Evolutionary conservation across 53 echinoderm and acorn worm species (phyloP), one percentile per base, ranked within the genome.

Genomic region (Holothuria leucospilota): DNA sequence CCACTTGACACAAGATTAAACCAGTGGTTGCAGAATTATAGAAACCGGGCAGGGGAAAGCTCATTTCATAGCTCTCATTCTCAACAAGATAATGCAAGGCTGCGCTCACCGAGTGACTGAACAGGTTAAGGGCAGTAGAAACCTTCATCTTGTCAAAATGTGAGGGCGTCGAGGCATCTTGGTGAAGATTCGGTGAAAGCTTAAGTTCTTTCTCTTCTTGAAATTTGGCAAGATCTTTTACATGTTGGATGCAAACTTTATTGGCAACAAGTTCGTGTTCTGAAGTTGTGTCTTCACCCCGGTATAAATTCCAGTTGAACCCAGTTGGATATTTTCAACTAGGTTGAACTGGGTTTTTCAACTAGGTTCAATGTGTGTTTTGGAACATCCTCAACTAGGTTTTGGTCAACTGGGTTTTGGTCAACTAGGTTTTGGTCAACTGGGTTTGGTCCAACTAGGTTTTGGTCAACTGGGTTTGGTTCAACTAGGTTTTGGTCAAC

Each of bases 81-180:
- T 84, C 67, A 5, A 78, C 91, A 29, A 91, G 52, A 68, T 88
- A 88, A 24, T 14, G 20, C 18, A 91, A 24, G 0, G 79, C 87
- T 20, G 65, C 59, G 14, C 88, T 82, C 18, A 88, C 88, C 34
- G 40, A 39, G 38, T 92, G 88, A 41, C 82, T 92, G 38, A 92
- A 25, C 20, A 89, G 68, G 56, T 73, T 89, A 18, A 69, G 49
- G 39, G 92, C 92, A 81, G 86, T 85, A 7, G 82, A 86, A 14
- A 89, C 83, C 40, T 92, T 92, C 86, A 75, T 89, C 59, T 92
- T 92, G 21, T 88, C 88, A 78, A 87, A 91, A 79, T 92, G 82
- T 2, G 89, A 81, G 29, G 92, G 92, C 2, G 79, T 75, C 5
- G 86, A 71, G 39, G 34, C 53, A 18, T 89, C 71, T 59, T 49